Evolutionary conservation across 2,797 vertebrate species (phyloP).

Genomic region (Psittacula echo): DNA sequence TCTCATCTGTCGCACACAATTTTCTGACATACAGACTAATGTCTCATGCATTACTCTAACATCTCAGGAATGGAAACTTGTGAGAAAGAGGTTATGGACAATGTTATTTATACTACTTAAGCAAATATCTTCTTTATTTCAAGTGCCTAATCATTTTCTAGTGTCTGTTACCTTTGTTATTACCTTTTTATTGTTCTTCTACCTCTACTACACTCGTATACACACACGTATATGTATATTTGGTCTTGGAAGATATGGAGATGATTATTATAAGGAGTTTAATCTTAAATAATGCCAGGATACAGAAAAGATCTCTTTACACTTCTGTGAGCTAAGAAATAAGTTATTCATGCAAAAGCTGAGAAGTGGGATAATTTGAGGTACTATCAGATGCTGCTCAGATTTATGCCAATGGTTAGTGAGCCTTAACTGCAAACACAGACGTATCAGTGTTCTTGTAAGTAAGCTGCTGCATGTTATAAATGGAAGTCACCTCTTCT

Average conservation of each 20-base stretch:
- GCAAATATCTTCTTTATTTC: neutral
- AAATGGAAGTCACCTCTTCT: slow-evolving; percentile 3
- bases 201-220: neutral
- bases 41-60: neutral
- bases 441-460: neutral
- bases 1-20: neutral
- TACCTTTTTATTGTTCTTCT: neutral
- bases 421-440: slow-evolving; percentile 19
- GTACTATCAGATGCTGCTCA: neutral
- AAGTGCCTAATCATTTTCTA: neutral
- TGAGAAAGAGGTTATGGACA: neutral
- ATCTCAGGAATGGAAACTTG: neutral
- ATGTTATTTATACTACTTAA: neutral
- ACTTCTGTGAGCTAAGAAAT: neutral
- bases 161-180: neutral
- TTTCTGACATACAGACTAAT: neutral
- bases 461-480: neutral
- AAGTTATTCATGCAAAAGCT: neutral
- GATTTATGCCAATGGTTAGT: slow-evolving; percentile 3
- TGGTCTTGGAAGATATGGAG: neutral
- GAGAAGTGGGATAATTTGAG: neutral
- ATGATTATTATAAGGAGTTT: neutral
- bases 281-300: neutral
- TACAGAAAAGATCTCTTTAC: neutral
- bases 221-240: neutral